Base-by-base conservation (phyloP, 2,797 vertebrate genomes). In the Sebastes trivittatus region DNA sequence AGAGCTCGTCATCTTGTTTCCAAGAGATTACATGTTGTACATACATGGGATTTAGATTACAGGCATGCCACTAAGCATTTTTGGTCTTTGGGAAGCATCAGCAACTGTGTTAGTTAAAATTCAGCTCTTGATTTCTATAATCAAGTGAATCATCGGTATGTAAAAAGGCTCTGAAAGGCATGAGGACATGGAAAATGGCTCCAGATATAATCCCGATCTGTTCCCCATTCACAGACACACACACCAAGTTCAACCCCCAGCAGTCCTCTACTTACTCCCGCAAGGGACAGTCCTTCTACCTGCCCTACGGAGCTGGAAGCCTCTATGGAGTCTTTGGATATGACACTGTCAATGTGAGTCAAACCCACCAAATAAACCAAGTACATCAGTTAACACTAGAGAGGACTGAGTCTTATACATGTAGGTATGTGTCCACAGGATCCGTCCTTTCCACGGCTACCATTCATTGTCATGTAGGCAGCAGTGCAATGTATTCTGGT, bases 291-390 rank as follows among this genome's bases (percentile, higher is more conserved):
- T 71, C 85, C 42, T 94, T 90, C 89, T 93, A 73, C 56, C 72
- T 96, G 46, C 91, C 84, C 64, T 97, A 95, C 0, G 95, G 95
- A 62, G 95, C 95, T 5, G 94, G 95, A 49, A 75, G 90, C 7
- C 90, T 97, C 42, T 52, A 77, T 0, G 89, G 95, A 36, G 1
- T 72, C 59, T 87, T 97, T 79, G 96, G 94, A 77, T 95, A 85
- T 0, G 97, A 97, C 89, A 96, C 95, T 0, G 91, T 97, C 72
- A 73, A 46, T 2, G 96, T 95, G 80, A 96, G 96, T 89, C 23
- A 65, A 67, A 78, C 52, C 23, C 58, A 58, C n/a, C 38, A 56
- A 27, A 64, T 20, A 75, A 59, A 62, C 18, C 6, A 78, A 61
- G 23, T 30, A 6, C 13, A 30, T 32, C 20, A 42, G 42, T 52